Percentiles rank a stretch among this genome's conserved stretches.
These are phyloP conservation scores for Callionymus lyra DNA, from an alignment of 2,113 vertebrate species.

Conservation along the genomic window DNA sequence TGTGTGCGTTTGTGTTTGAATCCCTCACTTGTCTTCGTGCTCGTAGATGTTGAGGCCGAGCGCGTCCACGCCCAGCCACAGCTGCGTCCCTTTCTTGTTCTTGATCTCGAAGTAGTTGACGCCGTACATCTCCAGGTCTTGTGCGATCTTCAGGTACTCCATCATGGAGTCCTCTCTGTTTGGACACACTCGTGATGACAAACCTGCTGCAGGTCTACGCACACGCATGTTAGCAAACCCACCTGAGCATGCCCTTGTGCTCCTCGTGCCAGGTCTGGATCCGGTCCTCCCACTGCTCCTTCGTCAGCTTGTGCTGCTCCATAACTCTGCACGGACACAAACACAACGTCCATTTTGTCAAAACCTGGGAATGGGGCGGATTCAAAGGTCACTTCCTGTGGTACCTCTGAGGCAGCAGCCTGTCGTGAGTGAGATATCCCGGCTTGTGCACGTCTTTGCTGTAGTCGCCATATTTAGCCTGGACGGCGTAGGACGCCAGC, in stretches of 20 bases:
- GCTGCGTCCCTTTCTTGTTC: slow-evolving; percentile 95
- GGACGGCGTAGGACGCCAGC: slow-evolving; percentile 89
- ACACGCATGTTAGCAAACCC: slow-evolving; percentile 1
- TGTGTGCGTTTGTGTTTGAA: too few species aligned
- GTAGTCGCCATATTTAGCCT: slow-evolving; percentile 92
- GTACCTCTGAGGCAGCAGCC: slow-evolving; percentile 92
- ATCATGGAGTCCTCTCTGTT: slow-evolving; percentile 95
- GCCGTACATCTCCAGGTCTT: slow-evolving; percentile 97
- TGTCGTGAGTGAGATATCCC: slow-evolving; percentile 87
- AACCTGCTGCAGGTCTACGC: not conserved
- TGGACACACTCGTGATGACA: not conserved
- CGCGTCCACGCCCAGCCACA: slow-evolving; percentile 94
- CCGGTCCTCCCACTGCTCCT: slow-evolving; percentile 98
- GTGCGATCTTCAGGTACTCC: slow-evolving; percentile 96
- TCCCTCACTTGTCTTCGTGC: slow-evolving; percentile 90
- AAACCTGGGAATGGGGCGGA: not conserved
- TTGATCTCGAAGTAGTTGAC: slow-evolving; percentile 99
- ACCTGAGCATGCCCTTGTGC: slow-evolving; percentile 93
- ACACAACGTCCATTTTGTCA: slow-evolving; percentile 7
- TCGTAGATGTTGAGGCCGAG: slow-evolving; percentile 97
- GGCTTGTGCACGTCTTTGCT: slow-evolving; percentile 85
- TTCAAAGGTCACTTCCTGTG: not conserved
- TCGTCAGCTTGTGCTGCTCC: slow-evolving; percentile 96
- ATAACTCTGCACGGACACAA: slow-evolving; percentile 70
- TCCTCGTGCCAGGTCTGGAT: slow-evolving; percentile 98